Evolutionary conservation across 2,113 vertebrate species (phyloP).

Genomic region (Calcarius ornatus): DNA sequence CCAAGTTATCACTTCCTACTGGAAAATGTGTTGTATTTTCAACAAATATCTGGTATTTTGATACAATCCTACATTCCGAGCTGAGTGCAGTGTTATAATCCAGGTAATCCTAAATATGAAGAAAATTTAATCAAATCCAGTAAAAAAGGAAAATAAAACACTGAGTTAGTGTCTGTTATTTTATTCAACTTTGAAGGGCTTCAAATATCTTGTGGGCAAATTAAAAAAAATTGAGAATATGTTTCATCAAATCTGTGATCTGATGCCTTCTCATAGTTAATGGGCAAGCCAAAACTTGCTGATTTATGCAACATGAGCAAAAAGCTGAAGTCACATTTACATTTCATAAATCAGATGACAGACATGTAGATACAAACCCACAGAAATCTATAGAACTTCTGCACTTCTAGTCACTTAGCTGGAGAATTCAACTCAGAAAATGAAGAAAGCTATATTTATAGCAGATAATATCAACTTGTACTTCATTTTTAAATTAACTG

Average conservation of each 20-base stretch:
- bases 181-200: neutral
- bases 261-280: neutral
- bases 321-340: neutral
- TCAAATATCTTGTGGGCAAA: neutral
- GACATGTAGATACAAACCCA: neutral
- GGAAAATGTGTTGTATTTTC: neutral
- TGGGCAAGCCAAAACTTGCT: neutral
- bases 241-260: neutral
- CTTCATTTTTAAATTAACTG: neutral
- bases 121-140: neutral
- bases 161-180: neutral
- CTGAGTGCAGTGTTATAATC: neutral
- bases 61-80: neutral
- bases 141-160: neutral
- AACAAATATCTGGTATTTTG: neutral
- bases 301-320: neutral
- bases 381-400: neutral
- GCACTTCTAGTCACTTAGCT: neutral
- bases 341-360: conserved; percentile 22
- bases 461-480: neutral
- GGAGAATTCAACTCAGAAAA: neutral
- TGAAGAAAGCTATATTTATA: neutral
- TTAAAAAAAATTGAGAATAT: neutral
- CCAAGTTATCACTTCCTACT: neutral
- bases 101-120: neutral